phyloP scores from a whole-genome alignment of 2,888 invertebrate species.

The Rhagonycha lutea region DNA sequence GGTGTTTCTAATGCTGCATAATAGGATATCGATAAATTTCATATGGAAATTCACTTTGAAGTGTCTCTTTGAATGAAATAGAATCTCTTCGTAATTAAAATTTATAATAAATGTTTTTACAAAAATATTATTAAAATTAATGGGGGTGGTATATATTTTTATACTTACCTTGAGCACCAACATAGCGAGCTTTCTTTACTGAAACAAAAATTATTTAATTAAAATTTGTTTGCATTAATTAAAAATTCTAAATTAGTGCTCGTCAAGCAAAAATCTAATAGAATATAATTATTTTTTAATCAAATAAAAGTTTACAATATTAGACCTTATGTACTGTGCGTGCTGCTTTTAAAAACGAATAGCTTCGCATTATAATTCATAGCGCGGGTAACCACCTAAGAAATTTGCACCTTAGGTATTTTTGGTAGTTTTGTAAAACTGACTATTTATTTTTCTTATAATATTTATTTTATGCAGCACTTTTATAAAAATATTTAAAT shows the following conservation, averaged over 20 bases:
- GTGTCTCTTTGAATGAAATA: neutral
- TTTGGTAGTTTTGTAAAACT: no score
- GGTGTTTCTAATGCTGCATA: no score
- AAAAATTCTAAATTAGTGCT: neutral
- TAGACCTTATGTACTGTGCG: neutral
- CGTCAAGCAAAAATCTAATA: neutral
- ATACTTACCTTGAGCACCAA: constrained; percentile 79
- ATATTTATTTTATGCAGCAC: no score
- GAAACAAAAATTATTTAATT: constrained; percentile 60
- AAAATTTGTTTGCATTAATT: neutral
- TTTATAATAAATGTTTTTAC: neutral
- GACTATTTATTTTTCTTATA: no score
- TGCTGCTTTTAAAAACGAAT: no score
- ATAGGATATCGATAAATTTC: no score
- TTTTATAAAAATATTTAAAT: no score
- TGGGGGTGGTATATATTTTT: neutral
- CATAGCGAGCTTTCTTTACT: constrained; percentile 89
- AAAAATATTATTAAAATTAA: neutral
- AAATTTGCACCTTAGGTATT: no score
- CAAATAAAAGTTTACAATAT: neutral
- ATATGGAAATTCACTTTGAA: neutral
- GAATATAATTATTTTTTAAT: neutral
- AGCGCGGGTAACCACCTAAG: no score
- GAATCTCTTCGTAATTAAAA: neutral
- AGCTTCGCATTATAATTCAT: no score